These are phyloP conservation scores for Smutsia gigantea DNA, from an alignment of 2,797 vertebrate genomes.

Conservation along the genomic window DNA sequence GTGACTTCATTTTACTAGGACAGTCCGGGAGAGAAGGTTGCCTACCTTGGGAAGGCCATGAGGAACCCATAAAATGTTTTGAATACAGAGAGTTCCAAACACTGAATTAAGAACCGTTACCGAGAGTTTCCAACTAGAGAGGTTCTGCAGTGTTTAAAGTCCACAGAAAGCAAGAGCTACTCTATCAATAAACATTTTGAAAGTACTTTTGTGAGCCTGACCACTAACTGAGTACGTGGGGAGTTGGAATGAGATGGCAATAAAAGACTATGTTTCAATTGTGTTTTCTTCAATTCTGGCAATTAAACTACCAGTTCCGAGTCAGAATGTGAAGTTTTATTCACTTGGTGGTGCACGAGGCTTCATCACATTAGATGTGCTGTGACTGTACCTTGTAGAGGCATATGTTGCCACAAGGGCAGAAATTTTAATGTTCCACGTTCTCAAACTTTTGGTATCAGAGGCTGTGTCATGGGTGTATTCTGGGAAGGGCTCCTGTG, in stretches of 20 bases:
- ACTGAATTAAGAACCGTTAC: background rate
- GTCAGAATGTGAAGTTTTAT: background rate
- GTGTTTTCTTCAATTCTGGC: background rate
- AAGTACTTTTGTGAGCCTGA: background rate
- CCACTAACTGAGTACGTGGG: background rate
- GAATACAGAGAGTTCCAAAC: background rate
- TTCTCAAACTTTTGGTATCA: background rate
- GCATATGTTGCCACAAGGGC: rapidly evolving
- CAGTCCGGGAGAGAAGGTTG: background rate
- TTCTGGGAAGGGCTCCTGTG: background rate
- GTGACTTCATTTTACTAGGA: background rate
- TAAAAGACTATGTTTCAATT: background rate
- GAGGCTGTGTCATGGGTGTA: rapidly evolving
- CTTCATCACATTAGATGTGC: background rate
- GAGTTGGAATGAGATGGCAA: too few relatives aligned
- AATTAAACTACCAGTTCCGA: background rate
- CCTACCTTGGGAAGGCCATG: background rate
- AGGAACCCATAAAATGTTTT: background rate
- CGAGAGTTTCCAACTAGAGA: background rate
- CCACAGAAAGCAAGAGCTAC: background rate
- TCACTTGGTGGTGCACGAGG: background rate
- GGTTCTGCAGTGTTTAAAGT: background rate
- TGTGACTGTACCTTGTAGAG: background rate
- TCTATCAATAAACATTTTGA: background rate
- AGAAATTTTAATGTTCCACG: background rate